A percentile compares a stretch with the other conserved stretches of the same genome.
Evolutionary conservation across 1,140 invertebrate genomes (phyloP).

Genomic region (Protaetia brevitarsis): DNA sequence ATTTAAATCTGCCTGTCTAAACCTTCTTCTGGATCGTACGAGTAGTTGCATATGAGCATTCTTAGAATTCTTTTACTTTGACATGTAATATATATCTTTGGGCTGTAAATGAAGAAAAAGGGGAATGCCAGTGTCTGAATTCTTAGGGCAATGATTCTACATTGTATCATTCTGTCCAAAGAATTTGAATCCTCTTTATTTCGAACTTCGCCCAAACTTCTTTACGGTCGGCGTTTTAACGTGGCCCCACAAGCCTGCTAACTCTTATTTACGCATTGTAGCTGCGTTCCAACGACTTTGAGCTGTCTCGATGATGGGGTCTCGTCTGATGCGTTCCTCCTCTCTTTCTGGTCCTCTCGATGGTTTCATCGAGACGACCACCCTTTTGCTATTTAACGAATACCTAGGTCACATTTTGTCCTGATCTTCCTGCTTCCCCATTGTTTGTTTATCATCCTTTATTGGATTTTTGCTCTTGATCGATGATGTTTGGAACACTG

Average conservation of each 20-base stretch:
- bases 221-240: slow-evolving; percentile 59
- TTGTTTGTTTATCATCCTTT: slow-evolving; percentile 12
- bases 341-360: background rate
- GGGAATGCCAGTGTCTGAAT: too few relatives aligned
- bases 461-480: slow-evolving; percentile 21
- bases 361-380: slow-evolving; percentile 66
- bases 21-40: slow-evolving; percentile 68
- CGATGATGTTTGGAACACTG: background rate
- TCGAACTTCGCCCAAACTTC: slow-evolving; percentile 53
- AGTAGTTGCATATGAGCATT: background rate
- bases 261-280: slow-evolving; percentile 54
- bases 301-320: slow-evolving; percentile 35
- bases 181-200: background rate
- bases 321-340: background rate
- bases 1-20: slow-evolving; percentile 87
- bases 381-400: slow-evolving; percentile 61
- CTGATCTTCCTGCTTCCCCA: background rate
- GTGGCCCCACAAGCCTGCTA: slow-evolving; percentile 54
- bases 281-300: slow-evolving; percentile 46
- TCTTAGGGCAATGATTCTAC: too few relatives aligned
- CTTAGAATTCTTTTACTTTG: background rate
- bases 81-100: too few relatives aligned
- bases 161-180: too few relatives aligned
- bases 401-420: slow-evolving; percentile 61
- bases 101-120: too few relatives aligned